Conservation (phyloP, 2,888 invertebrate species). For the Sphaerolaimus hirsutus region DNA sequence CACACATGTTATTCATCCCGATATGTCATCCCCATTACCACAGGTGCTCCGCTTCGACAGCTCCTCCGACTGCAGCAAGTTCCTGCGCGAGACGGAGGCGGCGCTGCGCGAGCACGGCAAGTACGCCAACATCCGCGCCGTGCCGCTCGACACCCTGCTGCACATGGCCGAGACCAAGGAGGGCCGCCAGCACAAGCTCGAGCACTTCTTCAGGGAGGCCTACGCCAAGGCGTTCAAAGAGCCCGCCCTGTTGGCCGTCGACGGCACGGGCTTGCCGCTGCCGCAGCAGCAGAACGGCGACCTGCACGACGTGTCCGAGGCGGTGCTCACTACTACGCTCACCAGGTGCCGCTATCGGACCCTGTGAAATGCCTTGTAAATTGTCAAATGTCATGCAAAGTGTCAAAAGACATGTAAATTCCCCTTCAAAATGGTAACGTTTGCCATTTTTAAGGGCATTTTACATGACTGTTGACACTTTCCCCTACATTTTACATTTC, state of each 20-base stretch:
- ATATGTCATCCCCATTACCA: too few species aligned
- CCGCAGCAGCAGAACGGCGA: slow-evolving; percentile 2
- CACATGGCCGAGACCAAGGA: slow-evolving; percentile 51
- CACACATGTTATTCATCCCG: too few species aligned
- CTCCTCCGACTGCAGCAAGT: slow-evolving; percentile 10
- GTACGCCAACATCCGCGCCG: not conserved
- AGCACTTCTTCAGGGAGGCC: slow-evolving; percentile 80
- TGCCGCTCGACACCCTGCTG: slow-evolving; percentile 7
- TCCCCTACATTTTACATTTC: too few species aligned
- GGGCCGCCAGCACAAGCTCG: slow-evolving; percentile 63
- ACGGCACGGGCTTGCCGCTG: too few species aligned
- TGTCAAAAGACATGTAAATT: too few species aligned
- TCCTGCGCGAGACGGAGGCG: slow-evolving; percentile 9
- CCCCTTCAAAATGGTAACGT: too few species aligned
- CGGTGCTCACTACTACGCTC: slow-evolving; percentile 16
- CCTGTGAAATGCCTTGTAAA: too few species aligned
- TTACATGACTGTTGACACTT: too few species aligned
- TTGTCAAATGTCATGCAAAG: too few species aligned
- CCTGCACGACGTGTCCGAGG: slow-evolving; percentile 9
- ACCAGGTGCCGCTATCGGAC: too few species aligned
- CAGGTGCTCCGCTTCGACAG: slow-evolving; percentile 52
- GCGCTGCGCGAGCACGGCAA: slow-evolving; percentile 1
- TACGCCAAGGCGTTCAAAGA: slow-evolving; percentile 32
- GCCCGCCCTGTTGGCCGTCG: slow-evolving; percentile 10
- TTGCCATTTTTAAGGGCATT: too few species aligned